Base-by-base conservation (phyloP, 2,797 vertebrate species). In the Podarcis siculus region DNA sequence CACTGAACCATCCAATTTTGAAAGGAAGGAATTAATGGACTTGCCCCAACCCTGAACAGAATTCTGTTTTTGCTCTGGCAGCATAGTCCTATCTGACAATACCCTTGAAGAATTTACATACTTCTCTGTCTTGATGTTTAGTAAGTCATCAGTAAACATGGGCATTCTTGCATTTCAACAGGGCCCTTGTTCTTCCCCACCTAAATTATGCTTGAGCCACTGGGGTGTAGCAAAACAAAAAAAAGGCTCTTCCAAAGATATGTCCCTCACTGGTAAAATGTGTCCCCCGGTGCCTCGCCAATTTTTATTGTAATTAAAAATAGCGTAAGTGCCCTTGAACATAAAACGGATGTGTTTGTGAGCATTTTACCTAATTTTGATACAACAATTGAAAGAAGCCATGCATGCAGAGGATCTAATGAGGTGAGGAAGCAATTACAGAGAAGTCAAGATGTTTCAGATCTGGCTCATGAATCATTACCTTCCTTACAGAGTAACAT, bases 351-450 rank as follows among this genome's bases (percentile, higher is more conserved):
- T 35, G 19, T 0, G 55, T 67, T 89, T 89, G 69, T 15, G 13
- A 87, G 69, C 49, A 90, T 87, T 91, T 87, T 73, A 91, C 67
- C 86, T 85, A 90, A 91, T 92, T 93, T 87, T 93, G 76, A 89
- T 84, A 72, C 21, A 91, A 82, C 64, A 87, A 32, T n/a, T 88
- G n/a, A 87, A 94, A 85, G 86, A 93, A 71, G 7, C 32, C 72
- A 86, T 84, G 80, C 81, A 91, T 77, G 23, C 12, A 87, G 89
- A 92, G 42, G 5, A 93, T 82, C 80, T 94, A 93, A 86, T 87
- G 92, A 95, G 79, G 49, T 64, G 83, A 94, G 91, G 69, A 90
- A 90, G 58, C 78, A 93, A 94, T 91, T 91, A 71, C 61, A 10
- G 8, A 90, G 84, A 86, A 90, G 42, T 58, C 78, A 93, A 37